phyloP scores from a whole-genome alignment of 2,797 vertebrate genomes.

The Diplodus puntazzo region DNA sequence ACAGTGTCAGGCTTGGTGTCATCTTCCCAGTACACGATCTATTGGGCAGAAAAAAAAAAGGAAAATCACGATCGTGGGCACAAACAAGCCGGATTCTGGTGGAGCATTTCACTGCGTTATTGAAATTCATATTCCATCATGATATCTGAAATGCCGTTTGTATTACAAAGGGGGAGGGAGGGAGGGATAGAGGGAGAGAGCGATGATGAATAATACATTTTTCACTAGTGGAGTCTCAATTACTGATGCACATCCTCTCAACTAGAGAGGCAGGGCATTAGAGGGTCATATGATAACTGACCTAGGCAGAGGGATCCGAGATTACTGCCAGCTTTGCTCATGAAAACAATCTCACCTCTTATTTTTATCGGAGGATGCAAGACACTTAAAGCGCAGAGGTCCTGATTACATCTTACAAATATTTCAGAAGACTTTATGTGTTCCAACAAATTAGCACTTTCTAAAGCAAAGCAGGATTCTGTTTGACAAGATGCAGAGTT shows the following conservation, averaged over 20 bases:
- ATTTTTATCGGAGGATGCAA: slow-evolving; percentile 13
- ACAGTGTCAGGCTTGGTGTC: slow-evolving; percentile 92
- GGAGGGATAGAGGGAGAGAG: neutral
- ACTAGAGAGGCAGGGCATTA: slow-evolving; percentile 34
- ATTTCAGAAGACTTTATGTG: slow-evolving; percentile 10
- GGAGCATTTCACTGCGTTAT: slow-evolving; percentile 43
- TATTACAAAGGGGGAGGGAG: slow-evolving; percentile 41
- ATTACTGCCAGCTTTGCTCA: slow-evolving; percentile 7
- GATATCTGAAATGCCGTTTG: slow-evolving; percentile 60
- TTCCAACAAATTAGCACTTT: slow-evolving; percentile 1
- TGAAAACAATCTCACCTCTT: slow-evolving; percentile 22
- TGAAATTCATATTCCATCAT: slow-evolving; percentile 47
- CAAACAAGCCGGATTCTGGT: slow-evolving; percentile 23
- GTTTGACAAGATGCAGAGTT: slow-evolving; percentile 36
- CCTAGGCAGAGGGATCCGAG: slow-evolving; percentile 5
- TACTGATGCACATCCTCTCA: slow-evolving; percentile 56
- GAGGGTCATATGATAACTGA: slow-evolving; percentile 40
- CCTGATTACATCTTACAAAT: neutral
- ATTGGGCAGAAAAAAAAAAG: slow-evolving; percentile 15
- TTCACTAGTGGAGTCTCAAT: slow-evolving; percentile 47
- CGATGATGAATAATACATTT: slow-evolving; percentile 59
- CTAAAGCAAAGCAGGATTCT: slow-evolving; percentile 11
- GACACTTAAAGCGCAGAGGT: slow-evolving; percentile 13
- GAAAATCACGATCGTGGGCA: neutral
- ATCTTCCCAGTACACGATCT: slow-evolving; percentile 95